These are phyloP conservation scores for Rhinolophus ferrumequinum DNA, from an alignment of 2,113 vertebrate genomes.

Conservation along the genomic window DNA sequence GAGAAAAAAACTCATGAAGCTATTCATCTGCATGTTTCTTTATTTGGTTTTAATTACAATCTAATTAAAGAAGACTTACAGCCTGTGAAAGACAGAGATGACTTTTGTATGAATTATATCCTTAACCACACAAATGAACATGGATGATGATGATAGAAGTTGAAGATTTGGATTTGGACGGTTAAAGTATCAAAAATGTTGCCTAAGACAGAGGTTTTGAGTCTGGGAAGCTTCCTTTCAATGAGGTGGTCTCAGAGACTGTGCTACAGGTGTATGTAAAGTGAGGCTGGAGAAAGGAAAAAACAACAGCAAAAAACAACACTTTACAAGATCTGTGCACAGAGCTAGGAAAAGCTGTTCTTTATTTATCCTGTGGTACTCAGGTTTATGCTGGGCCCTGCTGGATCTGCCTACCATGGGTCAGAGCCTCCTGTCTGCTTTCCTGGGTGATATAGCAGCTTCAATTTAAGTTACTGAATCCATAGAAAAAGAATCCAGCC, in stretches of 20 bases:
- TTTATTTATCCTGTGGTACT: background rate
- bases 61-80: conserved; percentile 76
- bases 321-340: background rate
- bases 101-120: conserved; percentile 41
- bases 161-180: conserved; percentile 48
- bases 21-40: conserved; percentile 62
- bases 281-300: background rate
- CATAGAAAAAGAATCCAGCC: background rate
- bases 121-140: conserved; percentile 48
- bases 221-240: conserved; percentile 16
- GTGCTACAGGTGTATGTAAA: background rate
- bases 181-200: background rate
- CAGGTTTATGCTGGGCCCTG: background rate
- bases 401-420: background rate
- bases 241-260: background rate
- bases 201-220: conserved; percentile 27
- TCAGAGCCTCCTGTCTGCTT: background rate
- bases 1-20: conserved; percentile 48
- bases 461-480: background rate
- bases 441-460: background rate
- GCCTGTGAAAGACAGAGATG: conserved; percentile 9
- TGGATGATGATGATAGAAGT: background rate
- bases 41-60: conserved; percentile 73
- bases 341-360: background rate
- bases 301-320: no score